Conservation (phyloP, 53 echinoderm and acorn worm genomes). For the Henricia sp. region DNA sequence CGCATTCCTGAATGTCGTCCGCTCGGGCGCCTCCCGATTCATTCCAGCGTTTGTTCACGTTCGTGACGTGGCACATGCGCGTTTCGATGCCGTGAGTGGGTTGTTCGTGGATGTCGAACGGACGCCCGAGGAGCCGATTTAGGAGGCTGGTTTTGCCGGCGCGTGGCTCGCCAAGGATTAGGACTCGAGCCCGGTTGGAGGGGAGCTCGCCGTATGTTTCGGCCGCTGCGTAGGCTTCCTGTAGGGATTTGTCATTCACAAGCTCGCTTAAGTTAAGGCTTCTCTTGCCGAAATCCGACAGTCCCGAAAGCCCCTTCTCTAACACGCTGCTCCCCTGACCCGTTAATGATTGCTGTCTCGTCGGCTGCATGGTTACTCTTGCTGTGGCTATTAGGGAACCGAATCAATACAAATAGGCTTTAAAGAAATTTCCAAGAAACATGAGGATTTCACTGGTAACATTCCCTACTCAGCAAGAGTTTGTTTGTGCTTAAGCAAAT, state of each 20-base stretch:
- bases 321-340: too few relatives aligned
- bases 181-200: constrained; percentile 37
- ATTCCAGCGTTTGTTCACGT: constrained; percentile 35
- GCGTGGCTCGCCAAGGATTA: constrained; percentile 55
- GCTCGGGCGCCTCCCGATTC: constrained; percentile 8
- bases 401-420: too few relatives aligned
- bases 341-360: background rate
- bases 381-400: too few relatives aligned
- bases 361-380: too few relatives aligned
- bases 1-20: constrained; percentile 44
- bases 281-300: constrained; percentile 30
- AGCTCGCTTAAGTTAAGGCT: constrained; percentile 24
- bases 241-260: constrained; percentile 2
- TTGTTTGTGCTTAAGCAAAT: too few relatives aligned
- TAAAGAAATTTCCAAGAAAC: too few relatives aligned
- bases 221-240: background rate
- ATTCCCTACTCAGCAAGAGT: background rate
- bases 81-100: constrained; percentile 53
- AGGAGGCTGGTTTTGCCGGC: constrained; percentile 45
- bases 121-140: constrained; percentile 39
- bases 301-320: background rate
- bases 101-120: constrained; percentile 22
- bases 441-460: background rate
- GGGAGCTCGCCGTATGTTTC: constrained; percentile 17
- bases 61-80: constrained; percentile 38